phyloP scores from a whole-genome alignment of 2,113 vertebrate genomes.

The Cygnus buccinator region DNA sequence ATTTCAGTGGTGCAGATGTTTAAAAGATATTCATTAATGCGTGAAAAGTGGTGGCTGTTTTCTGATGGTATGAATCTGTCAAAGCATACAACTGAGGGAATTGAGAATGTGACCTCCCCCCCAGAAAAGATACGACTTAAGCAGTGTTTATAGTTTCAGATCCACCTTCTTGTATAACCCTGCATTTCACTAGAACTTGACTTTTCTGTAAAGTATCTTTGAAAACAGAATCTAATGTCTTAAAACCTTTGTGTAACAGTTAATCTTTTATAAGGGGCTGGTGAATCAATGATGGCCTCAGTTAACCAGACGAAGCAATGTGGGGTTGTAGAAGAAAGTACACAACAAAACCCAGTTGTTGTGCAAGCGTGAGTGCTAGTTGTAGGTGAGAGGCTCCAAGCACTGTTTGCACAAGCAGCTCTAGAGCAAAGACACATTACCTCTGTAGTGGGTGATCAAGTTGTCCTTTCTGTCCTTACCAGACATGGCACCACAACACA shows the following conservation, averaged over 20 bases:
- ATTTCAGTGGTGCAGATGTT: background rate
- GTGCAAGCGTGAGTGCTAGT: too few species aligned
- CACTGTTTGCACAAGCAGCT: background rate
- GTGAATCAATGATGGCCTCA: background rate
- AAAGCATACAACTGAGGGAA: background rate
- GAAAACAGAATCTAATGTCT: background rate
- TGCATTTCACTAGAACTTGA: background rate
- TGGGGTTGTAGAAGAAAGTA: too few species aligned
- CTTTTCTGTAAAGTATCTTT: background rate
- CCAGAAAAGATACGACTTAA: background rate
- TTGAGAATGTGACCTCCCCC: background rate
- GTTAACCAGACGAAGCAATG: background rate
- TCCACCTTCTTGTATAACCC: background rate
- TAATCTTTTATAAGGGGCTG: background rate
- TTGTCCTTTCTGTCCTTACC: background rate
- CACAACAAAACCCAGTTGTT: fast-evolving
- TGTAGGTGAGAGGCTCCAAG: background rate
- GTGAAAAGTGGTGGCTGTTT: background rate
- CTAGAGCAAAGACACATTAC: background rate
- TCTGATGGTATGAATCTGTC: background rate
- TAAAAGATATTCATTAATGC: too few species aligned
- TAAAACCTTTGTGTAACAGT: background rate
- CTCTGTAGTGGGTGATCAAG: fast-evolving
- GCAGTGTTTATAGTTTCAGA: background rate
- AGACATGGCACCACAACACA: fast-evolving